phyloP scores from a whole-genome alignment of 2,888 invertebrate species.

The Yponomeuta malinellus region DNA sequence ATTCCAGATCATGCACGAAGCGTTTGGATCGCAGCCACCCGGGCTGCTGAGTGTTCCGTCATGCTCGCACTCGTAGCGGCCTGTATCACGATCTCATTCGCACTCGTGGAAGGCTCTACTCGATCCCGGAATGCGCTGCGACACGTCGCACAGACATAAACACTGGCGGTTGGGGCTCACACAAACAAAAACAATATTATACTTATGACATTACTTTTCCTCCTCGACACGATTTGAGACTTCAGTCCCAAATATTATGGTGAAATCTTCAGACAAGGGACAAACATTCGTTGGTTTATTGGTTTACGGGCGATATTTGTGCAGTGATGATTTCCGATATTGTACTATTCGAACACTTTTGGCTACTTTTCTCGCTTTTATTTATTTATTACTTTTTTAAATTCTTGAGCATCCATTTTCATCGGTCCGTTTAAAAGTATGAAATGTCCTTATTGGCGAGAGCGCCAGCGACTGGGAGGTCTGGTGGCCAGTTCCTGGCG shows the following conservation, averaged over 20 bases:
- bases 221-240: background rate
- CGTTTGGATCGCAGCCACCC: background rate
- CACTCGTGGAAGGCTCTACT: background rate
- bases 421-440: background rate
- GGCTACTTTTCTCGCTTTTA: no score
- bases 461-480: background rate
- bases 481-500: background rate
- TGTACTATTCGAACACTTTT: background rate
- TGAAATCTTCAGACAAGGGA: no score
- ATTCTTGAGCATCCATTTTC: background rate
- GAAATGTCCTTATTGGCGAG: background rate
- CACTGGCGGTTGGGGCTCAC: background rate
- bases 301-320: no score
- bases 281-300: no score
- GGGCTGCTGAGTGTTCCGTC: background rate
- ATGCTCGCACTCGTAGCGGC: background rate
- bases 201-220: background rate
- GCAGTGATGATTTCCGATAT: background rate
- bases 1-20: background rate
- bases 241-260: background rate
- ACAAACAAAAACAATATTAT: background rate
- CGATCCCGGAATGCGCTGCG: background rate
- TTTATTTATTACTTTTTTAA: no score
- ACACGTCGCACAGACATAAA: slow-evolving; percentile 2
- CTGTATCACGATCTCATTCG: background rate